Percentiles rank a stretch among this genome's conserved stretches.
Conservation (phyloP, 2,888 invertebrate genomes). For the Lepeophtheirus nordmannii region DNA sequence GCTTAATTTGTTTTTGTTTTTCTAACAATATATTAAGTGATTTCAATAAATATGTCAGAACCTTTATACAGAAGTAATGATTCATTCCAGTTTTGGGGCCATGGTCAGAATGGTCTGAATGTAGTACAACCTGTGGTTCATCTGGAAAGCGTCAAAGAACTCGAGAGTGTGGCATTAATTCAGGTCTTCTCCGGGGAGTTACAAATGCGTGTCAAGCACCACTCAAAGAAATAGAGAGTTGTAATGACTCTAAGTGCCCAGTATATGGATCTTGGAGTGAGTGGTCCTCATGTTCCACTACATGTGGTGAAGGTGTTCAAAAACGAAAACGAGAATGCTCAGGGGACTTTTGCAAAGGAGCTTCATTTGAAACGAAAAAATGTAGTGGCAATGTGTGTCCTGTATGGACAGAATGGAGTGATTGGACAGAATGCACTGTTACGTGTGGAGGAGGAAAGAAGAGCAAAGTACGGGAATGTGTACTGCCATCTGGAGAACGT, state of each 20-base stretch:
- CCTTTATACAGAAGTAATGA: too few species aligned
- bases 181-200: neutral
- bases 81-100: neutral
- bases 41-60: too few species aligned
- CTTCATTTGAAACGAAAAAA: neutral
- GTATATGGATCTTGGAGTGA: constrained; percentile 4
- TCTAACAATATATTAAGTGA: too few species aligned
- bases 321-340: constrained; percentile 6
- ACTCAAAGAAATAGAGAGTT: neutral
- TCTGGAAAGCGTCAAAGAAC: neutral
- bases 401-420: constrained; percentile 18
- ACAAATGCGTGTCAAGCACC: neutral
- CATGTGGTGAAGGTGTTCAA: constrained; percentile 21
- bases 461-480: constrained; percentile 7
- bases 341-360: neutral
- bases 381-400: constrained; percentile 10
- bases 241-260: neutral
- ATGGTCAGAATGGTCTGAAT: constrained; percentile 23
- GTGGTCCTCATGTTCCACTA: constrained; percentile 15
- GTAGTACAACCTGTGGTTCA: constrained; percentile 18
- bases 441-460: constrained; percentile 11
- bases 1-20: too few species aligned
- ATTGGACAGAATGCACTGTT: constrained; percentile 11
- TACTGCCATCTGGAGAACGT: neutral
- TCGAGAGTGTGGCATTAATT: neutral